Conservation (phyloP, 2,797 vertebrate species). For the Sebastes steindachneri region DNA sequence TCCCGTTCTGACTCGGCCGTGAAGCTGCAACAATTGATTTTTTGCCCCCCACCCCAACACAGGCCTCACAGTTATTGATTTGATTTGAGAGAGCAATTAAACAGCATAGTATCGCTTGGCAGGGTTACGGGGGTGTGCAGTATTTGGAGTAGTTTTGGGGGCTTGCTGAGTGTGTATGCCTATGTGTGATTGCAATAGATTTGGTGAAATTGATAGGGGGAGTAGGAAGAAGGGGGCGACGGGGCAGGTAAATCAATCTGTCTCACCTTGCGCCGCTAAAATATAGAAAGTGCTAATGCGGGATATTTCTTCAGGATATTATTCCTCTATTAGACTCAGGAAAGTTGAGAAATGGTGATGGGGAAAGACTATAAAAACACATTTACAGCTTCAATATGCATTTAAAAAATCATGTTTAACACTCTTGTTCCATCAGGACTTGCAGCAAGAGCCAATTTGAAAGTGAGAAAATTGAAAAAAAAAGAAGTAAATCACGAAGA, state of each 20-base stretch:
- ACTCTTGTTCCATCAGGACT: not conserved
- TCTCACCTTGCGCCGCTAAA: conserved; percentile 39
- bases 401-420: not conserved
- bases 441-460: not conserved
- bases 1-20: conserved; percentile 92
- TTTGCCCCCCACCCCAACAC: conserved; percentile 50
- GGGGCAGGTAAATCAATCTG: conserved; percentile 54
- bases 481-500: not conserved
- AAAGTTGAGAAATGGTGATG: conserved; percentile 16
- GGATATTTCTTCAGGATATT: conserved; percentile 36
- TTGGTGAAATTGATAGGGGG: conserved; percentile 57
- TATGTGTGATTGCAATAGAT: conserved; percentile 58
- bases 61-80: conserved; percentile 82
- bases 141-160: conserved; percentile 52
- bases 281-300: conserved; percentile 57
- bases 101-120: conserved; percentile 71
- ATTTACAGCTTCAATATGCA: conserved; percentile 10
- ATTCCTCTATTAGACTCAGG: conserved; percentile 25
- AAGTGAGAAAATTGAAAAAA: not conserved
- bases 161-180: conserved; percentile 19
- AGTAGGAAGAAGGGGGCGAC: not conserved
- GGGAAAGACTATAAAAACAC: not conserved
- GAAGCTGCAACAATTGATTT: conserved; percentile 92
- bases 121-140: conserved; percentile 56
- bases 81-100: conserved; percentile 87